Percentiles rank a stretch among this genome's conserved stretches.
These are phyloP conservation scores for Forbesichthys papilliferus DNA, from an alignment of 2,113 vertebrate genomes.

Conservation along the genomic window DNA sequence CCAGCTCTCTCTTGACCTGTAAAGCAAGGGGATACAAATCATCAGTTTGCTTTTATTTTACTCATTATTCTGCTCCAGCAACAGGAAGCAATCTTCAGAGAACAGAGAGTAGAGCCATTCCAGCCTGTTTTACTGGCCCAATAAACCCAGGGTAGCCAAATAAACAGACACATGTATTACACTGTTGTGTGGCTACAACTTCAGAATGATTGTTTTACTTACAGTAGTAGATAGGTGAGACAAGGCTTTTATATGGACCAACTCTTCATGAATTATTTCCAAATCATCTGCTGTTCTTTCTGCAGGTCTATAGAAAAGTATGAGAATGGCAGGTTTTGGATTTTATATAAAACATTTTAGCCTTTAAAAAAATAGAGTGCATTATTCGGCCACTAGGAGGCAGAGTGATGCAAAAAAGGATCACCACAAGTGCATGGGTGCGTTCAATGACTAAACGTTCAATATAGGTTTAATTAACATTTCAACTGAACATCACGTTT, in stretches of 20 bases:
- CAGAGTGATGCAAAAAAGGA: too few relatives aligned
- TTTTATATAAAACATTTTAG: not conserved
- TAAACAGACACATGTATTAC: not conserved
- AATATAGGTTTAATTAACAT: too few relatives aligned
- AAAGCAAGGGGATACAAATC: slow-evolving; percentile 30
- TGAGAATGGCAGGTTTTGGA: not conserved
- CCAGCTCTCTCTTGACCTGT: slow-evolving; percentile 93
- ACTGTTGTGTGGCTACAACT: too few relatives aligned
- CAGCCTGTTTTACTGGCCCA: not conserved
- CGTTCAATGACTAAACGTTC: too few relatives aligned
- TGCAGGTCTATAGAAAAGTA: slow-evolving; percentile 80
- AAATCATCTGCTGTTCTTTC: slow-evolving; percentile 93
- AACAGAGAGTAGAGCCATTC: not conserved
- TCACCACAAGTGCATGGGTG: too few relatives aligned
- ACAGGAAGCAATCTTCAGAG: slow-evolving; percentile 6
- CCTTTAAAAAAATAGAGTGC: too few relatives aligned
- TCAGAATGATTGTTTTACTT: slow-evolving; percentile 51
- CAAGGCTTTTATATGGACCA: slow-evolving; percentile 97
- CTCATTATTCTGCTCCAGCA: not conserved
- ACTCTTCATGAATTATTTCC: slow-evolving; percentile 96
- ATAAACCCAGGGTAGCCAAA: not conserved
- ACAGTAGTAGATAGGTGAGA: slow-evolving; percentile 97
- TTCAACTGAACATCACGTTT: too few relatives aligned
- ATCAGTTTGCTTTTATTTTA: not conserved
- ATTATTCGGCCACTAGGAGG: too few relatives aligned